Percentiles rank a stretch among this genome's conserved stretches.
phyloP scores from a whole-genome alignment of 2,888 invertebrate genomes.

The Zonitis immaculata region DNA sequence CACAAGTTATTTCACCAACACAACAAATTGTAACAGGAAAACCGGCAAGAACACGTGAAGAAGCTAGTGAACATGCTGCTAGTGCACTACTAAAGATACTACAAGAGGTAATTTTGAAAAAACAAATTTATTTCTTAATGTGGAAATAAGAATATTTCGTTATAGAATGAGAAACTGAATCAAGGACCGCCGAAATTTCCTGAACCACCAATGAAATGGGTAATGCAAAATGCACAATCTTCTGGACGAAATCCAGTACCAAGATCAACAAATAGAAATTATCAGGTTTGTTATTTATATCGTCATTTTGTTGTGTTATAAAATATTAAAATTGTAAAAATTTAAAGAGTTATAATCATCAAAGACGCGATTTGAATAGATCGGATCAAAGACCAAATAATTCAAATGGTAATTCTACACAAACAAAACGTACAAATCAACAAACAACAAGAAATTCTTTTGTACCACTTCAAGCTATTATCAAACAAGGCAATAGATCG shows the following conservation, averaged over 20 bases:
- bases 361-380: background rate
- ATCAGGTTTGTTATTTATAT: conserved; percentile 3
- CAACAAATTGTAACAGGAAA: conserved; percentile 50
- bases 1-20: conserved; percentile 51
- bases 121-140: background rate
- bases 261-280: conserved; percentile 6
- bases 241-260: background rate
- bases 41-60: conserved; percentile 46
- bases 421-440: conserved; percentile 3
- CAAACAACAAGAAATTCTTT: conserved; percentile 45
- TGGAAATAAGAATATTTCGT: background rate
- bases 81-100: conserved; percentile 38
- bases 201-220: conserved; percentile 26
- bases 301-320: background rate
- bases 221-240: conserved; percentile 12
- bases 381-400: background rate
- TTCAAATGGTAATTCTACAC: conserved; percentile 1
- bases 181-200: conserved; percentile 13
- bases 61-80: conserved; percentile 52
- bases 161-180: conserved; percentile 4
- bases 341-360: background rate
- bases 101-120: conserved; percentile 23
- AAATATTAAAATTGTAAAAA: background rate
- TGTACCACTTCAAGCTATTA: conserved; percentile 55
- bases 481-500: conserved; percentile 40